A percentile compares a stretch with the other conserved stretches of the same genome.
These are phyloP conservation scores for Crambe crambe DNA, from an alignment of 37 sponge, comb jelly and placozoan genomes.

Conservation along the genomic window DNA sequence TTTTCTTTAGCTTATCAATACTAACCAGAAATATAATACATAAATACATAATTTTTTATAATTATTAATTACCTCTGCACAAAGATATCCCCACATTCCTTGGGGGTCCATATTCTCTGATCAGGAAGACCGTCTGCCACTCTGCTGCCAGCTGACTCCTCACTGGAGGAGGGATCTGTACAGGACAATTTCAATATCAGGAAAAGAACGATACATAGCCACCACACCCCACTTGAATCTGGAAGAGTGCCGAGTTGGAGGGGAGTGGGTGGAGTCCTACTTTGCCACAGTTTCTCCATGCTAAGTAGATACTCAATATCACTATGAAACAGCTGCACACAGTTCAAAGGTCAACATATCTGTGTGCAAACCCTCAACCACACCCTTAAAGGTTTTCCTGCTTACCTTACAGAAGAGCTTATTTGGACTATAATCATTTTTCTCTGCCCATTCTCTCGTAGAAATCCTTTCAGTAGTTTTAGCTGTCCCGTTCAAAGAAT, in stretches of 20 bases:
- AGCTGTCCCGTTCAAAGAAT: background rate
- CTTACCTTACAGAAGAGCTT: constrained; percentile 82
- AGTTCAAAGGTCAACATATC: background rate
- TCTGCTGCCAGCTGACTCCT: background rate
- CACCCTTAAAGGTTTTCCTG: too few species aligned
- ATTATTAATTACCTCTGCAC: constrained; percentile 60
- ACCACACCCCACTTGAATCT: background rate
- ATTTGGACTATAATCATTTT: constrained; percentile 70
- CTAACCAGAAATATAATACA: constrained; percentile 16
- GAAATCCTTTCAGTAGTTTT: constrained; percentile 54
- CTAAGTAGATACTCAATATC: constrained; percentile 92
- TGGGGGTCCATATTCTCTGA: constrained; percentile 87
- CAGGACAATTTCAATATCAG: background rate
- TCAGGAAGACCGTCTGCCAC: constrained; percentile 62
- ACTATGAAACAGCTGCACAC: constrained; percentile 71
- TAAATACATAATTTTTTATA: too few species aligned
- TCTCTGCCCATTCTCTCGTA: constrained; percentile 89
- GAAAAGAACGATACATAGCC: background rate
- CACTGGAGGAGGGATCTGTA: background rate
- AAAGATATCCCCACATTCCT: constrained; percentile 80
- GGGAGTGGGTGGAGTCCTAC: constrained; percentile 82
- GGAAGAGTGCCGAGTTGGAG: constrained; percentile 51
- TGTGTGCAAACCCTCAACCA: background rate
- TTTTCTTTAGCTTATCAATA: constrained; percentile 41
- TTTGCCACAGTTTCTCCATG: constrained; percentile 97